Base-by-base conservation (phyloP, 2,797 vertebrate species). In the Pseudochromis fuscus region DNA sequence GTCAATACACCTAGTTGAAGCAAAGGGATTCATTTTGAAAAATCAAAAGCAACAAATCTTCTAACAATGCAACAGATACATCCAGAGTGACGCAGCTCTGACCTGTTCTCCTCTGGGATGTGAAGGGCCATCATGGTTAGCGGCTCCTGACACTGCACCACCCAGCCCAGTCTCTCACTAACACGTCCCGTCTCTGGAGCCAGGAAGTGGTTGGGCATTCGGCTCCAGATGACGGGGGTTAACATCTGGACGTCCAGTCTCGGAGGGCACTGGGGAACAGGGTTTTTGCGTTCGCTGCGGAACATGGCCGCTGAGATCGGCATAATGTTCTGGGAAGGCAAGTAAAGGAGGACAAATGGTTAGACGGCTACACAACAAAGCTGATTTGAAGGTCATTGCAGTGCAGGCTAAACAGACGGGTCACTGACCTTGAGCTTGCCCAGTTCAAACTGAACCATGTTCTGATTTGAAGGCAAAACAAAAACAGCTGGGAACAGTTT, bases 241-340 rank as follows among this genome's bases (percentile, higher is more conserved):
- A 98, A 84, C 92, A 95, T 91, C 88, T 98, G 97, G 67, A 96
- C 89, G 75, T 94, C 94, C 42, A 98, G 82, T 49, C 97, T 87
- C 0, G 96, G 97, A 0, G 97, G 97, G 37, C 96, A 97, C 88
- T 99, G 97, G 0, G 97, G 97, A 0, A 96, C 94, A 0, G 96
- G 89, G 89, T 98, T 99, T 91, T 92, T 96, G 60, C 95, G 89
- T 87, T 99, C 97, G 1, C 97, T 98, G 52, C 95, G 91, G 84
- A 99, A 99, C 97, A 98, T 98, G 86, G 97, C 97, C 0, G 97
- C 93, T 1, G 97, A 99, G 87, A 99, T 94, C 0, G 97, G 97
- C 97, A 98, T 97, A 79, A 99, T 98, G 87, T 99, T 99, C 97
- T 98, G 77, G 21, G 2, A 15, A 55, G 23, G 66, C 5, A 51